Base-by-base conservation (phyloP, 2,797 vertebrate species). In the Bradypodion ventrale region DNA sequence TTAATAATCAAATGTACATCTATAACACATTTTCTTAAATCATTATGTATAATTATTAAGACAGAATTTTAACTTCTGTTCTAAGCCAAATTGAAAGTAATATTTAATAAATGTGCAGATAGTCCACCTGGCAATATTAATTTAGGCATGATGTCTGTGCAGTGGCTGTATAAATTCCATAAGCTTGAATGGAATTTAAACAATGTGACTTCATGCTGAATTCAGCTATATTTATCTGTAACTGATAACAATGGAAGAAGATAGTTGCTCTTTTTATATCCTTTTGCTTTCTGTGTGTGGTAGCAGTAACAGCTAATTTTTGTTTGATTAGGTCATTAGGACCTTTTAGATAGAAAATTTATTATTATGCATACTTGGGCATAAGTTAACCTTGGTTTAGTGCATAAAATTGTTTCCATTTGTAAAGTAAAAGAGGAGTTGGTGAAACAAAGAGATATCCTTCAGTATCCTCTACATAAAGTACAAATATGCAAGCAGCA, bases 11-110 rank as follows among this genome's bases (percentile, higher is more conserved):
- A 87, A 84, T 42, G 19, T 70, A 19, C 13, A 10, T 73, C 82
- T 40, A 15, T 88, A 75, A 85, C 46, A 44, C 1, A 60, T 87
- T 89, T 44, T 15, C 65, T 87, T 84, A 89, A 75, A 52, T 35
- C 85, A 49, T 7, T 49, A 32, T 52, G 37, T 40, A 69, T 10
- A 40, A 40, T 7, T 66, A 46, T 42, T 65, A 7, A 78, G 40
- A 21, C 15, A 56, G 4, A 46, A 4, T 80, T 52, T 37, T 16
- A 27, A 63, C 8, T 52, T 59, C 65, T 65, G 37, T 29, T 12
- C 25, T 21, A 70, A 37, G 32, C 1, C 23, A 19, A 69, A 42
- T 25, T 74, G 9, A 32, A 80, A 49, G 49, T 56, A 46, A 65
- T 63, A 23, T 85, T 79, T 29, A 73, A 63, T 81, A n/a, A 52